Evolutionary conservation across 2,113 vertebrate genomes (phyloP).

Genomic region (Ctenomys sociabilis): DNA sequence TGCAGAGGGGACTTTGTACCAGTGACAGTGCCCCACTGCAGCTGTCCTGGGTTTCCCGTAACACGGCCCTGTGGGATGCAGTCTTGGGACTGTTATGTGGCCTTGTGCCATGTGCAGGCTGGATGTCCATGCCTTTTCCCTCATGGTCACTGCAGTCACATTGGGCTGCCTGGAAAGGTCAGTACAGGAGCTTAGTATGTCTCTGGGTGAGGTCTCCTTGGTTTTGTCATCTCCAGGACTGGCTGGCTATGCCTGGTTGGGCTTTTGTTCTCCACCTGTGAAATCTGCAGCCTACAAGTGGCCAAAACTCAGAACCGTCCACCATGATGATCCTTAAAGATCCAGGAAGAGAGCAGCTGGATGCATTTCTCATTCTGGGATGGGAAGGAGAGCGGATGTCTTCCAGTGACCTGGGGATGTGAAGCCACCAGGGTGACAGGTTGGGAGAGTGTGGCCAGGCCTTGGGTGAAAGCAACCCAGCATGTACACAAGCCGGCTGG

Average conservation of each 20-base stretch:
- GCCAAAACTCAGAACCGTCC: background rate
- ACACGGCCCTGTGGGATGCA: accelerated
- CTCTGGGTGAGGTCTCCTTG: background rate
- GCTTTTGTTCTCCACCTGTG: background rate
- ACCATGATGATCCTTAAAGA: background rate
- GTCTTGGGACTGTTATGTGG: accelerated
- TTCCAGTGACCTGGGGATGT: background rate
- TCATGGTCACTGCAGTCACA: accelerated
- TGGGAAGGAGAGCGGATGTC: background rate
- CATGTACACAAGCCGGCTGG: accelerated
- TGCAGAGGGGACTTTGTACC: background rate
- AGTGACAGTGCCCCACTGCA: accelerated
- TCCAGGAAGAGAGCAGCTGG: background rate
- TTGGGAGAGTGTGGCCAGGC: background rate
- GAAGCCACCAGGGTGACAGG: background rate
- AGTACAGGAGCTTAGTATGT: background rate
- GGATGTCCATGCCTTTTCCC: background rate
- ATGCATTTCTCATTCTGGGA: background rate
- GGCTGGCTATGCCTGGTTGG: background rate
- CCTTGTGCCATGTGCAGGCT: background rate
- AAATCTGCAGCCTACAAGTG: background rate
- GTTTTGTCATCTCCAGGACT: background rate
- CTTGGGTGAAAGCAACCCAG: background rate
- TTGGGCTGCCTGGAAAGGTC: accelerated
- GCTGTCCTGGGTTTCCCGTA: too few species aligned